A percentile compares a stretch with the other conserved stretches of the same genome.
Evolutionary conservation across 2,113 vertebrate species (phyloP).

Genomic region (Solea senegalensis): DNA sequence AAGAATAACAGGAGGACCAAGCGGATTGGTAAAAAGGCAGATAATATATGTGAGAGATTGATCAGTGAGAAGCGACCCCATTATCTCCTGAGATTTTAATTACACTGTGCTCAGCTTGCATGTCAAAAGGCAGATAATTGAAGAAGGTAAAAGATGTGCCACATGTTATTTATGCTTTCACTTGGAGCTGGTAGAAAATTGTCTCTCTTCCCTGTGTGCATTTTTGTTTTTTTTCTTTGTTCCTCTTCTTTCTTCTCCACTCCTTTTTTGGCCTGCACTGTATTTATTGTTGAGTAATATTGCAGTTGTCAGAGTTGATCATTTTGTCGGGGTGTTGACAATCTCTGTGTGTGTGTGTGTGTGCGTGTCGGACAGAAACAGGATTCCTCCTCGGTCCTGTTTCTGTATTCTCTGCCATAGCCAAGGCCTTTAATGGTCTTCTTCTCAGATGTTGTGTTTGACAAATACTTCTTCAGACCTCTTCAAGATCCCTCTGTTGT

Average conservation of each 20-base stretch:
- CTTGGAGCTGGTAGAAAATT: slow-evolving; percentile 68
- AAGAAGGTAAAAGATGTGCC: slow-evolving; percentile 84
- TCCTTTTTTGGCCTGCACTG: slow-evolving; percentile 52
- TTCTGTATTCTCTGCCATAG: not conserved
- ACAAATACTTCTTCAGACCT: slow-evolving; percentile 1
- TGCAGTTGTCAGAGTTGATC: slow-evolving; percentile 71
- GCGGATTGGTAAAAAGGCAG: slow-evolving; percentile 76
- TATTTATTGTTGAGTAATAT: slow-evolving; percentile 78
- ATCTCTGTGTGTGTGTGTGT: slow-evolving; percentile 13
- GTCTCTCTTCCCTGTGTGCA: slow-evolving; percentile 28
- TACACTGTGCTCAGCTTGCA: slow-evolving; percentile 82
- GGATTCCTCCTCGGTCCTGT: slow-evolving; percentile 9
- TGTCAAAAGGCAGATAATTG: slow-evolving; percentile 86
- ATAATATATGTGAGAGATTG: slow-evolving; percentile 85
- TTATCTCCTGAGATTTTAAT: slow-evolving; percentile 87
- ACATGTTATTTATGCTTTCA: slow-evolving; percentile 83
- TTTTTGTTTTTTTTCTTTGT: slow-evolving; percentile 13
- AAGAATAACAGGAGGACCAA: slow-evolving; percentile 63
- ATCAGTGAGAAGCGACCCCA: slow-evolving; percentile 85
- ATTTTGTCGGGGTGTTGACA: slow-evolving; percentile 67
- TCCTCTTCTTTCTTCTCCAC: slow-evolving; percentile 20
- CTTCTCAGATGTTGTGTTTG: not conserved
- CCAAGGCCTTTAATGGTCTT: slow-evolving; percentile 6
- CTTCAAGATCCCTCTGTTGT: not conserved
- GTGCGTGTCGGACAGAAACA: not conserved